A percentile compares a stretch with the other conserved stretches of the same genome.
phyloP scores from a whole-genome alignment of 2,113 vertebrate genomes.

The Psilopsiagon aymara region DNA sequence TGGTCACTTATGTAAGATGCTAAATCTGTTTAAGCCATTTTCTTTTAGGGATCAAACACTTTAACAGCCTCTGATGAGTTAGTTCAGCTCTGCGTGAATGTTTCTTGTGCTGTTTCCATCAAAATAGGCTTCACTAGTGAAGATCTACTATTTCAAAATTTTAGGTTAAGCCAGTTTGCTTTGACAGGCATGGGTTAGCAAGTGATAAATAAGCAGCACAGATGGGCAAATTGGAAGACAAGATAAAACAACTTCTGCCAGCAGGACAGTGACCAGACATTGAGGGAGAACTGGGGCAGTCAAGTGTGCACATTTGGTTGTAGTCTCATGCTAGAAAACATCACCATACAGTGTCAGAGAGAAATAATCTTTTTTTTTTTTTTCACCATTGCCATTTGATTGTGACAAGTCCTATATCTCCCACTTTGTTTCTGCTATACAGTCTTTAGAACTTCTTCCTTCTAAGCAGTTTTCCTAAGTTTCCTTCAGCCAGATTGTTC shows the following conservation, averaged over 20 bases:
- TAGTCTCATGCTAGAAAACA: neutral
- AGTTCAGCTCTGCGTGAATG: neutral
- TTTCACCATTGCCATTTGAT: neutral
- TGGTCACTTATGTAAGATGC: neutral
- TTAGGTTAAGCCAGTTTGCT: neutral
- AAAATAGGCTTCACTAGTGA: neutral
- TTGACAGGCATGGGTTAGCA: neutral
- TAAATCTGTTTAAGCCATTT: neutral
- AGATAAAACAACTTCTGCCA: neutral
- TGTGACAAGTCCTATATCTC: neutral
- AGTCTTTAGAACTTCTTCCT: neutral
- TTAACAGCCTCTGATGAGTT: neutral
- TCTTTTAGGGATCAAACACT: neutral
- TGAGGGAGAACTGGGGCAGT: neutral
- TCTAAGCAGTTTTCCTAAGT: neutral
- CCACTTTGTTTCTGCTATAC: rapidly evolving
- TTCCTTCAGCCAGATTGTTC: neutral
- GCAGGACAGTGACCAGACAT: neutral
- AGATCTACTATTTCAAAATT: neutral
- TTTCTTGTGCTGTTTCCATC: neutral
- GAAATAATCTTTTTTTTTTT: neutral
- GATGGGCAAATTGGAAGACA: neutral
- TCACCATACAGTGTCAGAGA: neutral
- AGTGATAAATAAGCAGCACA: neutral
- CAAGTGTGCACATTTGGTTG: neutral